phyloP scores from a whole-genome alignment of 2,797 vertebrate genomes.

The Distichodus sexfasciatus region DNA sequence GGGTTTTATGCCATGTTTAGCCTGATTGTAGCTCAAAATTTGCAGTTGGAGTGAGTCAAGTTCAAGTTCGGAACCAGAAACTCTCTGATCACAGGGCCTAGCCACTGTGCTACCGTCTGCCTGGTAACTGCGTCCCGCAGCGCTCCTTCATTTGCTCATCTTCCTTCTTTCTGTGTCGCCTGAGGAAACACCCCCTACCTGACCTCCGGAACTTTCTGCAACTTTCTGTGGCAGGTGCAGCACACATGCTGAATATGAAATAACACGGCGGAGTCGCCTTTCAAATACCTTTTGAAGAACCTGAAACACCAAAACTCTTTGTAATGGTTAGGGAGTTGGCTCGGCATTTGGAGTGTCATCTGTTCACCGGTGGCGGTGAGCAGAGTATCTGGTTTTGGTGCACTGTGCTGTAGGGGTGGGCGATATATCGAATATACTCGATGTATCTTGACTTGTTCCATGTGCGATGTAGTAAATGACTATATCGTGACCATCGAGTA shows the following conservation, averaged over 20 bases:
- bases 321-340: background rate
- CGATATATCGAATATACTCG: too few species aligned
- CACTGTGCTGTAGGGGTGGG: too few species aligned
- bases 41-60: too few species aligned
- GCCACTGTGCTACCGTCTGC: background rate
- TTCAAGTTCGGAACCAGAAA: background rate
- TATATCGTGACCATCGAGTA: too few species aligned
- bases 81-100: background rate
- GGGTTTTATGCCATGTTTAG: too few species aligned
- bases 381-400: too few species aligned
- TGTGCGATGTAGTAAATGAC: too few species aligned
- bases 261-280: background rate
- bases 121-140: background rate
- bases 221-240: background rate
- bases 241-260: constrained; percentile 1
- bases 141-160: background rate
- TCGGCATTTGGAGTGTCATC: too few species aligned
- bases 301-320: background rate
- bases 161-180: constrained; percentile 1
- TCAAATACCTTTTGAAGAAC: background rate
- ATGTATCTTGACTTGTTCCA: too few species aligned
- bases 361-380: too few species aligned
- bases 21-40: too few species aligned
- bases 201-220: constrained; percentile 5
- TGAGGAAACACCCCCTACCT: background rate